Conservation (phyloP, 2,797 vertebrate species). For the Myotis findleyi region DNA sequence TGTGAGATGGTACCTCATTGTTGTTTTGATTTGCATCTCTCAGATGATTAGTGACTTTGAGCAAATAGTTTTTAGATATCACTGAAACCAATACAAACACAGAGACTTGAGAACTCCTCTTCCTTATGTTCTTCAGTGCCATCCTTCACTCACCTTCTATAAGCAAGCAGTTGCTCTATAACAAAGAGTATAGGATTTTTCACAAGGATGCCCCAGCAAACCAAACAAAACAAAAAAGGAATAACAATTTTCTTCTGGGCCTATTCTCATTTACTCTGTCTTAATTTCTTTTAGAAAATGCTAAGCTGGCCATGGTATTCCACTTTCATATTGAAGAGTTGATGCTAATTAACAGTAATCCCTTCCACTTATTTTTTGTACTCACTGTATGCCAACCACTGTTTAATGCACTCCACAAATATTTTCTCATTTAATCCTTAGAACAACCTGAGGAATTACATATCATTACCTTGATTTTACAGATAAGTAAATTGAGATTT, state of each 20-base stretch:
- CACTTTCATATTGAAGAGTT: slow-evolving; percentile 23
- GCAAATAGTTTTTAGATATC: neutral
- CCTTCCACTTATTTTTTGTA: neutral
- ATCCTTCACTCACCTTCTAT: neutral
- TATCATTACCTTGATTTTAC: slow-evolving; percentile 44
- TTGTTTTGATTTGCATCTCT: no score
- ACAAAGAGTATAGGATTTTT: slow-evolving; percentile 53
- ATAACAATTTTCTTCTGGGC: slow-evolving; percentile 8
- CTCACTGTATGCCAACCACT: slow-evolving; percentile 6
- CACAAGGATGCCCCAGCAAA: slow-evolving; percentile 46
- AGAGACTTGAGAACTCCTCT: neutral
- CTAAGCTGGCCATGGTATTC: slow-evolving; percentile 29
- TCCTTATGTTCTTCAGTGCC: slow-evolving; percentile 17
- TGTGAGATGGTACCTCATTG: no score
- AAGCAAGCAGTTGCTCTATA: slow-evolving; percentile 30
- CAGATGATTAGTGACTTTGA: no score
- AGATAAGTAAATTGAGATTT: slow-evolving; percentile 50
- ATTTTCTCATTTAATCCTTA: slow-evolving; percentile 60
- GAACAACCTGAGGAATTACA: neutral
- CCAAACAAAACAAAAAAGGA: slow-evolving; percentile 57
- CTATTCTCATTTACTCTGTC: slow-evolving; percentile 40
- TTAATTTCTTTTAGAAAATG: slow-evolving; percentile 60
- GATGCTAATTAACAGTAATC: slow-evolving; percentile 9
- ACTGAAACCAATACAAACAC: slow-evolving; percentile 39
- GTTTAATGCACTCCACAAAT: slow-evolving; percentile 35